Base-by-base conservation (phyloP, 2,888 invertebrate genomes). In the Tupiocoris notatus region DNA sequence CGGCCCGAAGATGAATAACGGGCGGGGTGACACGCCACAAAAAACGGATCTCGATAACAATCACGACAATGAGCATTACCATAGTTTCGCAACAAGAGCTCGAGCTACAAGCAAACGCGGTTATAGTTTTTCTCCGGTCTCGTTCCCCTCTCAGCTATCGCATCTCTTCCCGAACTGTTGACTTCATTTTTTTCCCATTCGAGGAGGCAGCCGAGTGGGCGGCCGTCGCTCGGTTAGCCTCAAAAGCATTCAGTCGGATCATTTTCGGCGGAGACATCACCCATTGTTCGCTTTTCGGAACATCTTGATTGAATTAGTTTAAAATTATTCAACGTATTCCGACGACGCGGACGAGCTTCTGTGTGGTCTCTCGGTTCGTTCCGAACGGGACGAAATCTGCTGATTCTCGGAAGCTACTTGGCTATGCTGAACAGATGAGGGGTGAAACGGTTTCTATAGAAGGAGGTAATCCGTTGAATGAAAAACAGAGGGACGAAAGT, bases 281-380 rank as follows among this genome's bases (percentile, higher is more conserved):
- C 75, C 58, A 75, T 75, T 75, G 75, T 75, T 58, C 65, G 23
- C 70, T 17, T n/a, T 20, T 23, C 20, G 75, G 66, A 58, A 75
- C 75, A 75, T 75, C 75, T 75, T 75, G 75, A 75, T 75, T 66
- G 75, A 75, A 75, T 75, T 75, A 75, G 75, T 75, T 75, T 66
- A 58, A 75, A 75, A 75, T 75, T 75, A 75, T 75, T 75, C 75
- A 75, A 57, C 59, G 75, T 75, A 75, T 75, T 75, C 59, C 62
- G 23, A 75, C 54, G 39, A 63, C 20, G 59, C 63, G 39, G n/a
- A 70, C 21, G 59, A 59, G 24, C 75, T 66, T 59, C 75, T 75
- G 75, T 75, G 75, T 75, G 75, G 75, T 75, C 75, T 58, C n/a
- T 20, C 20, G 39, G n/a, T n/a, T n/a, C 59, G 59, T 7, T 68